Evolutionary conservation across 1,140 invertebrate genomes (phyloP).

Genomic region (Cephus cinctus): DNA sequence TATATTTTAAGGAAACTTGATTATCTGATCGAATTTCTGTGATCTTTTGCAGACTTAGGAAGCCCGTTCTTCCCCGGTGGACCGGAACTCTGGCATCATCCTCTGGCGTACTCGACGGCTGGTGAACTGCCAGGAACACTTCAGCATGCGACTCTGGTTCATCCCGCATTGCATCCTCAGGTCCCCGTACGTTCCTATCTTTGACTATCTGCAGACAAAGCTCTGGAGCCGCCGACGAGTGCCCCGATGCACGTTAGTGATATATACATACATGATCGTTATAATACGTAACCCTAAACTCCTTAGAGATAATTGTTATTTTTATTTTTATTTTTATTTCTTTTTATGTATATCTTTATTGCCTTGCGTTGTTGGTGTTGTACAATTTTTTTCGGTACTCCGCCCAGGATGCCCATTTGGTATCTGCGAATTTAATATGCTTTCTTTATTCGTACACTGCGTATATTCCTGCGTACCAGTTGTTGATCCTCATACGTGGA

Average conservation of each 20-base stretch:
- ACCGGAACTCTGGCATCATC: conserved; percentile 92
- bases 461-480: too few species aligned
- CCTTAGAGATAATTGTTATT: background rate
- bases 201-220: conserved; percentile 92
- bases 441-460: too few species aligned
- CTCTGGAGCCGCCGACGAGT: conserved; percentile 61
- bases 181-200: conserved; percentile 94
- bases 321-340: conserved; percentile 4
- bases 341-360: conserved; percentile 15
- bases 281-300: too few species aligned
- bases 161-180: conserved; percentile 95
- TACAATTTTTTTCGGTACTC: too few species aligned
- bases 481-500: too few species aligned
- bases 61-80: conserved; percentile 91
- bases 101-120: conserved; percentile 78
- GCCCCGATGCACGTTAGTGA: conserved; percentile 59
- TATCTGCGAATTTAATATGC: too few species aligned
- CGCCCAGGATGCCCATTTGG: too few species aligned
- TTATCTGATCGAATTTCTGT: too few species aligned
- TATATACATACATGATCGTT: conserved; percentile 43
- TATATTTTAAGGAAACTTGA: too few species aligned
- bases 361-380: conserved; percentile 26
- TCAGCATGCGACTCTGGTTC: conserved; percentile 86
- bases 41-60: conserved; percentile 76
- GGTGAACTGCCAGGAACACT: conserved; percentile 80